Base-by-base conservation (phyloP, 2,888 invertebrate genomes). In the Xanthorhoe spadicearia region DNA sequence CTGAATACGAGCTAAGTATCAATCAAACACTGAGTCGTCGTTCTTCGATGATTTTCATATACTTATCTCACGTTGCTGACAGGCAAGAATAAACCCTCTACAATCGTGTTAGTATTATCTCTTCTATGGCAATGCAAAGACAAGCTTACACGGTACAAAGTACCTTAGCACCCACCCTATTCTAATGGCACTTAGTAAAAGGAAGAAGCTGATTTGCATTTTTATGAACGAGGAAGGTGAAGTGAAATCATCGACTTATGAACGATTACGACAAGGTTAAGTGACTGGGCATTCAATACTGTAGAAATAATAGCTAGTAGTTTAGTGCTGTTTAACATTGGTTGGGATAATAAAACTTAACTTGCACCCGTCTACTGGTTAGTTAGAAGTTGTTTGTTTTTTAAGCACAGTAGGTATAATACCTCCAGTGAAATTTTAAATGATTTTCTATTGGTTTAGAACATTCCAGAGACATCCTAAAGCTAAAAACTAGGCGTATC, bases 141-240 rank as follows among this genome's bases (percentile, higher is more conserved):
- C 63, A 43, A 56, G 72, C 79, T 78, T 77, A 78, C 78, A 80
- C 77, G 71, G 74, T 71, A 61, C 52, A 55, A 77, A 8, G 23
- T 23, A 23, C 9, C 5, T 17, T 77, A 74, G 87, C 90, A 88
- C 91, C 89, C 91, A 90, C 89, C 89, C 87, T 82, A 82, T 76
- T 79, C 83, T 84, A 86, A 83, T 80, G 80, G 79, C 87, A 87
- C 89, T 89, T 89, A 86, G 83, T 78, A 79, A 88, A 86, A 89
- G 91, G 92, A 92, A 90, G 90, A 81, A 79, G 85, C 88, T 89
- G 89, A 90, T 92, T 92, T 90, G 88, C 86, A 87, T 89, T 92
- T 91, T 91, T 89, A 90, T 89, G 85, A 90, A 89, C 83, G 77
- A 84, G 85, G 90, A 88, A 90, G 90, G 86, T 88, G 87, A 76